Base-by-base conservation (phyloP, 64 coral and sea anemone species). In the Catalaphyllia jardinei region DNA sequence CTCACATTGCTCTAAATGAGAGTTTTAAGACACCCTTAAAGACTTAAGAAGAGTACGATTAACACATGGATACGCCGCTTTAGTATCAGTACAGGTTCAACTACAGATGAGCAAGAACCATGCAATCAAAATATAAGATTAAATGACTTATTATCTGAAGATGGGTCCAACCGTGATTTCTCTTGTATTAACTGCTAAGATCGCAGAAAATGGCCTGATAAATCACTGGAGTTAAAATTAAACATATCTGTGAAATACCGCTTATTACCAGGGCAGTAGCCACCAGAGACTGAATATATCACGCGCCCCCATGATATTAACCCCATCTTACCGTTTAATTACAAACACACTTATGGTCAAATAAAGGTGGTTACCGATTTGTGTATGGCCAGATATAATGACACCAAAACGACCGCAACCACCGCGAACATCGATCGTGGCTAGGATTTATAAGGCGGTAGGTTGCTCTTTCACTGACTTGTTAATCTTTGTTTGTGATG, bases 351-450 rank as follows among this genome's bases (percentile, higher is more conserved):
- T 85, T n/a, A 71, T 71, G 39, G 71, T 85, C 35, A 85, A 16
- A 5, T 69, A 2, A 42, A 71, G 39, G 28, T 67, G 29, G 42
- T 85, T 85, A 85, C 81, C 81, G 81, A 71, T 85, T 42, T 85
- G 63, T 85, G 35, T 52, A 22, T 85, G 1, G 35, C 38, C 63
- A 71, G 33, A 71, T 71, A 35, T 39, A 83, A 14, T 71, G 81
- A n/a, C 81, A 20, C 81, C 42, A 85, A 85, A 85, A 28, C 22
- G 11, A 51, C 63, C 24, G 46, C 81, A 46, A 71, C 63, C 31
- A 71, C 62, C 22, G 81, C 62, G 10, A 85, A 71, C 81, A 85
- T 85, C 20, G 81, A 85, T 85, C 63, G 10, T 71, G 46, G 62
- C 62, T 85, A 20, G 33, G 38, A 67, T 50, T 71, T 85, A 27